Conservation (phyloP, 2,888 invertebrate species). For the Apoderus coryli region DNA sequence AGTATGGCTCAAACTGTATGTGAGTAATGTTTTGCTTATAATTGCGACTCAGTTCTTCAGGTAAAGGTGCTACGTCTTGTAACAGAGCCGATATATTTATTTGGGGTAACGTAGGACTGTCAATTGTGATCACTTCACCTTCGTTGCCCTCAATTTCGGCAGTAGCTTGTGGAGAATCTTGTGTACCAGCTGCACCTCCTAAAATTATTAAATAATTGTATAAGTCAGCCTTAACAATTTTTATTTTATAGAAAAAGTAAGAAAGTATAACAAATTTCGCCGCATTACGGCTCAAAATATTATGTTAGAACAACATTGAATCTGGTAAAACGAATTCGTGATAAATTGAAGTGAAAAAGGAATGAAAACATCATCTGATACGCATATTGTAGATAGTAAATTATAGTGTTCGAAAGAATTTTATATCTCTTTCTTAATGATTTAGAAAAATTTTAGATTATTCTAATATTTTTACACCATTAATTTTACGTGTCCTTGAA, state of each 20-base stretch:
- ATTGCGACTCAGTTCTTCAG: slow-evolving; percentile 16
- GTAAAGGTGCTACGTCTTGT: slow-evolving; percentile 46
- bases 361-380: too few species aligned
- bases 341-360: slow-evolving; percentile 3
- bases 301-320: background rate
- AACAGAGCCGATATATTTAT: slow-evolving; percentile 54
- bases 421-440: too few species aligned
- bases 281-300: too few species aligned
- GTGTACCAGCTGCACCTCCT: slow-evolving; percentile 41
- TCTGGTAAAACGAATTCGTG: background rate
- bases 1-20: slow-evolving; percentile 36
- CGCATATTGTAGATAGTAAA: too few species aligned
- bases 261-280: too few species aligned
- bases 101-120: slow-evolving; percentile 57
- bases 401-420: too few species aligned
- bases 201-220: too few species aligned
- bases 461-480: too few species aligned
- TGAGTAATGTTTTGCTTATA: slow-evolving; percentile 12
- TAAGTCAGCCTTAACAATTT: too few species aligned
- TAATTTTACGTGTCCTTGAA: too few species aligned
- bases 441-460: too few species aligned
- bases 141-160: slow-evolving; percentile 78
- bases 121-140: slow-evolving; percentile 60
- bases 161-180: slow-evolving; percentile 44
- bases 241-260: too few species aligned